phyloP scores from a whole-genome alignment of 2,888 invertebrate species.

The Dexiosoma caninum region DNA sequence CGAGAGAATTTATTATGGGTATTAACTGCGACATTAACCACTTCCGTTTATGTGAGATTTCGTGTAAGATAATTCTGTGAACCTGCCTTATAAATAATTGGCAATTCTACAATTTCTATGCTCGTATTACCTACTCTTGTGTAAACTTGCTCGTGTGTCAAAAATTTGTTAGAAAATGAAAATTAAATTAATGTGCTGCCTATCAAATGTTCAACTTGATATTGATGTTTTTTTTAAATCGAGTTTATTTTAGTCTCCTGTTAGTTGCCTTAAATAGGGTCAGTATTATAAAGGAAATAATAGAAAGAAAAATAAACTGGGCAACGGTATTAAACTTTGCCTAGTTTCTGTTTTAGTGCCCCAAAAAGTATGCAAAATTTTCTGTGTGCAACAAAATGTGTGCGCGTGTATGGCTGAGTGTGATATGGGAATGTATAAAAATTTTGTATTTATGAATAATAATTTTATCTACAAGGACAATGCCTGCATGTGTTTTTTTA shows the following conservation, averaged over 20 bases:
- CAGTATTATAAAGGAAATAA: slow-evolving; percentile 41
- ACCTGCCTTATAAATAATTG: no score
- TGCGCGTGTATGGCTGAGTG: not conserved
- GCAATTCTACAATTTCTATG: no score
- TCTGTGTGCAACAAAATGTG: not conserved
- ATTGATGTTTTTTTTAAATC: slow-evolving; percentile 13
- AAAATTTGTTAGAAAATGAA: not conserved
- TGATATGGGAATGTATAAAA: not conserved
- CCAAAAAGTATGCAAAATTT: not conserved
- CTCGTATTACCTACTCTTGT: no score
- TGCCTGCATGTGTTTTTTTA: slow-evolving; percentile 20
- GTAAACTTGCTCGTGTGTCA: no score
- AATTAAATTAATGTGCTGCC: slow-evolving; percentile 19
- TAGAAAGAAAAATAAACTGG: slow-evolving; percentile 6
- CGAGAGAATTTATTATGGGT: no score
- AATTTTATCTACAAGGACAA: slow-evolving; percentile 59
- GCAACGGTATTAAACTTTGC: slow-evolving; percentile 42
- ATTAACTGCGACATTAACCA: no score
- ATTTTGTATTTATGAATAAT: slow-evolving; percentile 36
- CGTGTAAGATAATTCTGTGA: no score
- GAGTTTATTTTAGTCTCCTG: not conserved
- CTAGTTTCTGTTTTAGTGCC: slow-evolving; percentile 24
- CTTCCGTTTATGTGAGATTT: no score
- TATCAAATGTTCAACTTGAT: slow-evolving; percentile 37
- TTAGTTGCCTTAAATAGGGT: slow-evolving; percentile 23